Conservation (phyloP, 1,140 invertebrate genomes). For the Galleria mellonella region DNA sequence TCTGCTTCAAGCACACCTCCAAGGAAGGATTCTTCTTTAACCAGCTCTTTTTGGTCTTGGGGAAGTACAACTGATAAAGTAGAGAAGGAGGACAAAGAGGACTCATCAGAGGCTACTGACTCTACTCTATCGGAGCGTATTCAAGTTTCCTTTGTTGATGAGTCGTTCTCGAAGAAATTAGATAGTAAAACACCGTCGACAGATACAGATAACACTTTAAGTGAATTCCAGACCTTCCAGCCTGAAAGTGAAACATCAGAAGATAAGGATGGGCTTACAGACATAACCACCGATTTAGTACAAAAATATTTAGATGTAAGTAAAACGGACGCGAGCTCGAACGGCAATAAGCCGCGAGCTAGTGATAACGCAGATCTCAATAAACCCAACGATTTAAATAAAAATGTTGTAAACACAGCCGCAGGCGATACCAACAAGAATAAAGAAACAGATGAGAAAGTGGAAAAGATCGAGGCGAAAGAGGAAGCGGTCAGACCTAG, state of each 20-base stretch:
- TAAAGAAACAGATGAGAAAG: slow-evolving; percentile 13
- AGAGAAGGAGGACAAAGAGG: slow-evolving; percentile 50
- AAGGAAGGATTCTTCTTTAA: slow-evolving; percentile 58
- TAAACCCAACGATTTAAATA: slow-evolving; percentile 53
- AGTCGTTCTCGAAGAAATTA: slow-evolving; percentile 59
- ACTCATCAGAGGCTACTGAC: slow-evolving; percentile 50
- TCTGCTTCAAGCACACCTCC: slow-evolving; percentile 54
- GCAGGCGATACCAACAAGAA: slow-evolving; percentile 14
- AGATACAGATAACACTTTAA: slow-evolving; percentile 60
- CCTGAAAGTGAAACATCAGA: slow-evolving; percentile 11
- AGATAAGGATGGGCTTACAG: slow-evolving; percentile 41
- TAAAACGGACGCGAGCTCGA: slow-evolving; percentile 44
- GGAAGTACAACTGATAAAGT: slow-evolving; percentile 42
- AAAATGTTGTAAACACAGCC: slow-evolving; percentile 23
- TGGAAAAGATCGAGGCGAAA: slow-evolving; percentile 20
- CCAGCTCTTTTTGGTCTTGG: slow-evolving; percentile 70
- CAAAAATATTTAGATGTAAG: slow-evolving; percentile 65
- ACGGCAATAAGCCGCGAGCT: slow-evolving; percentile 23
- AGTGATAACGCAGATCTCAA: slow-evolving; percentile 59
- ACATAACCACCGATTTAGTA: slow-evolving; percentile 68
- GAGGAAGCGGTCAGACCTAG: slow-evolving; percentile 30
- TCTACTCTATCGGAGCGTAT: slow-evolving; percentile 60
- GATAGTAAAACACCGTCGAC: slow-evolving; percentile 65
- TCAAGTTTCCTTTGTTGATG: slow-evolving; percentile 60
- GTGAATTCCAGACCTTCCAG: slow-evolving; percentile 55